These are phyloP conservation scores for Drosophila bocki DNA, from an alignment of 1,140 invertebrate species.

Conservation along the genomic window DNA sequence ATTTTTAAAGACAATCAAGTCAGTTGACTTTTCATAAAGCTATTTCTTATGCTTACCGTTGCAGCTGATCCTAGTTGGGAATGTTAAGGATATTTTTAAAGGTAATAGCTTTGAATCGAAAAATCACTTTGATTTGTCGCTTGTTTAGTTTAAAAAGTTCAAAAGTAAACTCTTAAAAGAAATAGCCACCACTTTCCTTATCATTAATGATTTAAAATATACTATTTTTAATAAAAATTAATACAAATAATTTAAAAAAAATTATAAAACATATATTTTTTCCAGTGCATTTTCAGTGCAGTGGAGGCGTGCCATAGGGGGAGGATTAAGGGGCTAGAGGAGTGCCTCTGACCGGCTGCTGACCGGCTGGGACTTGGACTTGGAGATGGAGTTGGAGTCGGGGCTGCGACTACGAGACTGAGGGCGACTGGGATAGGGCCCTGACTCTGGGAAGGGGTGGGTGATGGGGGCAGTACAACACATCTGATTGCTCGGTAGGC, in stretches of 20 bases:
- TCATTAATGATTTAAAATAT: background rate
- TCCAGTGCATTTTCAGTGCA: background rate
- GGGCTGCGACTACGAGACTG: constrained; percentile 14
- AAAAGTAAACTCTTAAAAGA: background rate
- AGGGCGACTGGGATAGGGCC: constrained; percentile 47
- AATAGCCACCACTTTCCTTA: background rate
- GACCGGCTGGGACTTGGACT: constrained; percentile 32
- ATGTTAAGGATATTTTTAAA: background rate
- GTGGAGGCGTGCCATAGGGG: constrained; percentile 31
- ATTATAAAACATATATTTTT: too few species aligned
- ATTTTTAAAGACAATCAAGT: too few species aligned
- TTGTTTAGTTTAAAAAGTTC: accelerated
- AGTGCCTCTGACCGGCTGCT: constrained; percentile 45
- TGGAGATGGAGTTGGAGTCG: constrained; percentile 10
- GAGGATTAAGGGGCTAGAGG: constrained; percentile 36
- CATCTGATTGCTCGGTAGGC: constrained; percentile 75
- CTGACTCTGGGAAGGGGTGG: constrained; percentile 18
- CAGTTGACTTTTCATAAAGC: too few species aligned
- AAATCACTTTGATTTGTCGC: background rate
- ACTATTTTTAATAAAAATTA: background rate
- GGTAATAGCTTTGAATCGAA: too few species aligned
- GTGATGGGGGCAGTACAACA: constrained; percentile 34
- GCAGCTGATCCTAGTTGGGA: background rate
- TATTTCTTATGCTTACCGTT: too few species aligned
- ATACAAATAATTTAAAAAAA: too few species aligned